A percentile compares a stretch with the other conserved stretches of the same genome.
Evolutionary conservation across 64 coral and sea anemone genomes (phyloP).

Genomic region (Montipora sp.): DNA sequence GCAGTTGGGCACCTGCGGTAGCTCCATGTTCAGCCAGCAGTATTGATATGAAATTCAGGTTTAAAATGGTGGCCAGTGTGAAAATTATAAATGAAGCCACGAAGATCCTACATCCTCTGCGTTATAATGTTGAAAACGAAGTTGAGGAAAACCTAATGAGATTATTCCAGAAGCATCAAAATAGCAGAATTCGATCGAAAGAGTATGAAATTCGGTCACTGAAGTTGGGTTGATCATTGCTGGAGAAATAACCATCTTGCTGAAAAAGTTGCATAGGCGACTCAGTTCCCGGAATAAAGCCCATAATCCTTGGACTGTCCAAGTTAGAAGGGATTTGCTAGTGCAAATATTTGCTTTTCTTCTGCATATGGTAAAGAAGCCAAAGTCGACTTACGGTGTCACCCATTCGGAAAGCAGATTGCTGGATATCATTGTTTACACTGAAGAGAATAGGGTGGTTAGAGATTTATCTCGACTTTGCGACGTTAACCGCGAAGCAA

Average conservation of each 20-base stretch:
- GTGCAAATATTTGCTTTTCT: slow-evolving; percentile 30
- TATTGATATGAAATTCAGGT: slow-evolving; percentile 26
- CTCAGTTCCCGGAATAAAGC: slow-evolving; percentile 12
- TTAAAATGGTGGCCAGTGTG: slow-evolving; percentile 6
- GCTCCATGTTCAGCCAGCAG: slow-evolving; percentile 14
- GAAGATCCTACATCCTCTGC: too few species aligned
- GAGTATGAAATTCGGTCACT: background rate
- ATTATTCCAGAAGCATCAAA: slow-evolving; percentile 20
- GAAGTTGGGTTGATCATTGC: slow-evolving; percentile 14
- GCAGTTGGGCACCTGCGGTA: slow-evolving; percentile 5
- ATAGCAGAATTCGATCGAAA: background rate
- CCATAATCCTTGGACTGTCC: slow-evolving; percentile 36
- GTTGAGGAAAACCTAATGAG: slow-evolving; percentile 18
- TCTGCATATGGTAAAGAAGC: too few species aligned
- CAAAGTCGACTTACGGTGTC: too few species aligned
- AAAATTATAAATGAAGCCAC: too few species aligned
- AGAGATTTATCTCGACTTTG: too few species aligned
- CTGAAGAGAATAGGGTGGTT: too few species aligned
- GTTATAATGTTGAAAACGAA: background rate
- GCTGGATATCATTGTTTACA: too few species aligned
- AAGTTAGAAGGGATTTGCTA: slow-evolving; percentile 28
- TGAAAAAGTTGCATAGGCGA: slow-evolving; percentile 32
- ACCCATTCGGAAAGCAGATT: too few species aligned
- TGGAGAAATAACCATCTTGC: slow-evolving; percentile 22
- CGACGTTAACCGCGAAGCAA: background rate